A percentile compares a stretch with the other conserved stretches of the same genome.
Evolutionary conservation across 2,113 vertebrate genomes (phyloP).

Genomic region (Rhagologus leucostigma): DNA sequence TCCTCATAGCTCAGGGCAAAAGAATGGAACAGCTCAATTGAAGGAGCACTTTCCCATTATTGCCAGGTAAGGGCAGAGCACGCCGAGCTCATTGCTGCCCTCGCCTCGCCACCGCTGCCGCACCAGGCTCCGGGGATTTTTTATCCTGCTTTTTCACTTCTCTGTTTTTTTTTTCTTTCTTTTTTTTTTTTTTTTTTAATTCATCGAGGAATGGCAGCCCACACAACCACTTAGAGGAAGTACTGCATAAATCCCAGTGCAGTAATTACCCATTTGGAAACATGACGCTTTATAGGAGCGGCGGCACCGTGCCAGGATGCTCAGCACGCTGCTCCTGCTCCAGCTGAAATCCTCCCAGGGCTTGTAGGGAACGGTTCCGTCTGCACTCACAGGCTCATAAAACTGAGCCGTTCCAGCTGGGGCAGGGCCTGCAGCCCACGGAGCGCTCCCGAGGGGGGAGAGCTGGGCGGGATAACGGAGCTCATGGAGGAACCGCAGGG

Average conservation of each 20-base stretch:
- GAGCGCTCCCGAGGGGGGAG: neutral
- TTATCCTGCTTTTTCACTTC: neutral
- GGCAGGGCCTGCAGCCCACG: neutral
- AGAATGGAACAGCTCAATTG: conserved; percentile 80
- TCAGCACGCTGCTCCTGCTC: conserved; percentile 42
- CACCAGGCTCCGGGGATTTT: neutral
- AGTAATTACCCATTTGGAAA: conserved; percentile 67
- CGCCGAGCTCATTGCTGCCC: conserved; percentile 66
- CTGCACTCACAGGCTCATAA: neutral
- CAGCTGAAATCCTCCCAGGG: conserved; percentile 50
- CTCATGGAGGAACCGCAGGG: neutral
- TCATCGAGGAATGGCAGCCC: conserved; percentile 7
- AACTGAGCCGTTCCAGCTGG: neutral
- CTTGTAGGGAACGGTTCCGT: neutral
- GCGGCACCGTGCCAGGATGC: conserved; percentile 47
- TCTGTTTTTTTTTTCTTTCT: neutral
- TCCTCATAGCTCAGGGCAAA: conserved; percentile 76
- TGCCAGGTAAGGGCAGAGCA: conserved; percentile 74
- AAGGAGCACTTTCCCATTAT: conserved; percentile 79
- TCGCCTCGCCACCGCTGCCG: conserved; percentile 23
- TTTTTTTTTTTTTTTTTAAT: neutral
- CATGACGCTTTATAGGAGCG: conserved; percentile 44
- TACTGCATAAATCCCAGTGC: conserved; percentile 56
- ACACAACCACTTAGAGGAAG: conserved; percentile 14
- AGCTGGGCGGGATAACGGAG: fast-evolving